Percentiles rank a stretch among this genome's conserved stretches.
phyloP scores from a whole-genome alignment of 2,113 vertebrate genomes.

The Microtus oregoni region DNA sequence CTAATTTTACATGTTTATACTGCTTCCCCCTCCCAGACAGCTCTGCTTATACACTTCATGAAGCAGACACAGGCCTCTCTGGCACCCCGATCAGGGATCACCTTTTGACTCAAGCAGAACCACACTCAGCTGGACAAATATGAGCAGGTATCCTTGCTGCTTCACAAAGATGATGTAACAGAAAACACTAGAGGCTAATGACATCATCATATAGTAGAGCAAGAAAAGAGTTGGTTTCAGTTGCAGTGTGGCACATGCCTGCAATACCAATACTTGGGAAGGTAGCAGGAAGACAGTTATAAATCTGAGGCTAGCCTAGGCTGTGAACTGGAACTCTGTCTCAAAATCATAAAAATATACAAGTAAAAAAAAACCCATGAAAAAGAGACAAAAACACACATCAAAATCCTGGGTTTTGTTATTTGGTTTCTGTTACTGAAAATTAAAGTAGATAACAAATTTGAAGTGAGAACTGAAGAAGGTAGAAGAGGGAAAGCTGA shows the following conservation, averaged over 20 bases:
- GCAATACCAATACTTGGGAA: background rate
- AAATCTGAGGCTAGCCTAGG: background rate
- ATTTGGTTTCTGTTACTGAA: conserved; percentile 42
- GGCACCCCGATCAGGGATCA: background rate
- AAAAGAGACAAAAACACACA: background rate
- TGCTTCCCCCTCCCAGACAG: background rate
- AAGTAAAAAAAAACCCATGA: background rate
- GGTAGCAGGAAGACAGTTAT: background rate
- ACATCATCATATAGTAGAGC: background rate
- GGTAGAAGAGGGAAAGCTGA: background rate
- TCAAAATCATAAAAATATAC: background rate
- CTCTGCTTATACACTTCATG: background rate
- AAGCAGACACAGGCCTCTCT: background rate
- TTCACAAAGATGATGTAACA: background rate
- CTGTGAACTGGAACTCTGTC: background rate
- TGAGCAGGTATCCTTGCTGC: background rate
- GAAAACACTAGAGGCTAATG: background rate
- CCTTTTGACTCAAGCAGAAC: background rate
- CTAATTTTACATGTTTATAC: background rate
- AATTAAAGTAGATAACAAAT: background rate
- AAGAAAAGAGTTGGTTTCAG: background rate
- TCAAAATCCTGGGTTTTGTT: conserved; percentile 19
- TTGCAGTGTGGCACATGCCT: background rate
- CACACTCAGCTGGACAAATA: background rate
- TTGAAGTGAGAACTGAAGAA: conserved; percentile 20